Base-by-base conservation (phyloP, 2,797 vertebrate species). In the Triplophysa yarkandensis region DNA sequence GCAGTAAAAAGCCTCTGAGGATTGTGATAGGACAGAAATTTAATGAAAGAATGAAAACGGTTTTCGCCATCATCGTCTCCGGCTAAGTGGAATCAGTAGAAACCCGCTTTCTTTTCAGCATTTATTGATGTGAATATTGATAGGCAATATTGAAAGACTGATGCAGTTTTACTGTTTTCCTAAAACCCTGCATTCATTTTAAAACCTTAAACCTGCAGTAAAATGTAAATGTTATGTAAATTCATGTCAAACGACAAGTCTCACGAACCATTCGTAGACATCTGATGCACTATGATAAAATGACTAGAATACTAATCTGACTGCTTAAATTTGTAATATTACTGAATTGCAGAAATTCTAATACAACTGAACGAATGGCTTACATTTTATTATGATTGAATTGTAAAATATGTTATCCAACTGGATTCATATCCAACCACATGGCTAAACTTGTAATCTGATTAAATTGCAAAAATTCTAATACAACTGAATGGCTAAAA, bases 41-140 rank as follows among this genome's bases (percentile, higher is more conserved):
- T 72, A 73, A 63, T 32, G 36, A 10, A 23, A 39, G 23, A 63
- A 46, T 17, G 23, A 52, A 32, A 71, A 63, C 41, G 44, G 69
- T 25, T 64, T 64, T 62, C 21, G 32, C 34, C 57, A 61, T 50
- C 57, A 36, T 28, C 57, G 48, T 48, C 32, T 36, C 3, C 34
- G 4, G 30, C n/a, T 73, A 32, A 52, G 55, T 9, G 4, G 46
- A 43, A 6, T 25, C n/a, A 17, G 21, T n/a, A 34, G 19, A 43
- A 48, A 43, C 19, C 3, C 28, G 4, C 25, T 41, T 28, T 72
- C 7, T 23, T 17, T 30, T 30, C 10, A 23, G 43, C 7, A 46
- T 46, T 73, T 64, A 64, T 54, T 8, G 11, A 63, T 16, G 46
- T 28, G n/a, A 63, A 54, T 25, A 64, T 30, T 43, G 36, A 54